phyloP scores from a whole-genome alignment of 2,797 vertebrate species.

The Myotis myotis region DNA sequence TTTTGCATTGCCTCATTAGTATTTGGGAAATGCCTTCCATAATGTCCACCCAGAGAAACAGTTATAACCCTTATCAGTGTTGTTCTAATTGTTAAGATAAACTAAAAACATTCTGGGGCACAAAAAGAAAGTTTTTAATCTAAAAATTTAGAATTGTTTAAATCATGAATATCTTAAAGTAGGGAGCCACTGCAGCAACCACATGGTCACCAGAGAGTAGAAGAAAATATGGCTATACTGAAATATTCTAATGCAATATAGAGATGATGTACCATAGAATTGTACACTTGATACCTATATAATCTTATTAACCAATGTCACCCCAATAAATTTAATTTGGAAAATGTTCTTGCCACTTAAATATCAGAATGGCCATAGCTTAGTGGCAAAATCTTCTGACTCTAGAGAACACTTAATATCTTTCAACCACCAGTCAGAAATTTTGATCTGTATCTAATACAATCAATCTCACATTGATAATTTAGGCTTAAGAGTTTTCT shows the following conservation, averaged over 20 bases:
- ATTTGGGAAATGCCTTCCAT: background rate
- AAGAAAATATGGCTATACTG: background rate
- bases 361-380: background rate
- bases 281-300: background rate
- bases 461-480: background rate
- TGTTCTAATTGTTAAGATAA: background rate
- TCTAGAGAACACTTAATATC: background rate
- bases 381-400: background rate
- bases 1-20: background rate
- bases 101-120: background rate
- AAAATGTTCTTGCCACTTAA: background rate
- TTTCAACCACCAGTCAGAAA: background rate
- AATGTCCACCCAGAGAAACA: background rate
- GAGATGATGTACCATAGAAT: background rate
- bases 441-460: background rate
- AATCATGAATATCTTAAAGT: background rate
- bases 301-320: background rate
- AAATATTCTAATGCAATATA: background rate
- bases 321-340: background rate
- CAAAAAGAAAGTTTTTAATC: background rate
- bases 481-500: conserved; percentile 32
- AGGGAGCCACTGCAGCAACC: background rate
- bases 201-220: background rate
- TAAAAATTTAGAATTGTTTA: background rate
- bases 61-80: background rate